phyloP scores from a whole-genome alignment of 2,888 invertebrate species.

The Drosophila rellima region DNA sequence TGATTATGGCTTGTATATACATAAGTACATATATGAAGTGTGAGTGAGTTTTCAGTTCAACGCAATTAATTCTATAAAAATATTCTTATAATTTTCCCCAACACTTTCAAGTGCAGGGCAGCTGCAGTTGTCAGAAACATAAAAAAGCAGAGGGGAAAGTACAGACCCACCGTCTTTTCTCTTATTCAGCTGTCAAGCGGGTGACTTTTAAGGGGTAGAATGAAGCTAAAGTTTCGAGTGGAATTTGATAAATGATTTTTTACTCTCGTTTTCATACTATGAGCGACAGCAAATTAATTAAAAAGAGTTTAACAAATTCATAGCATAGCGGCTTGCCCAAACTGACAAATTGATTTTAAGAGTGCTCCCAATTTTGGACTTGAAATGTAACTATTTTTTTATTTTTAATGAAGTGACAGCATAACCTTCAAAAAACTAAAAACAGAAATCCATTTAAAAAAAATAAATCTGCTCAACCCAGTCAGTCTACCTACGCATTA shows the following conservation, averaged over 20 bases:
- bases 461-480: slow-evolving; percentile 50
- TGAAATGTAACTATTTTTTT: slow-evolving; percentile 20
- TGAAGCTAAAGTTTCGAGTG: slow-evolving; percentile 30
- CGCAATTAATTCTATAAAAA: slow-evolving; percentile 40
- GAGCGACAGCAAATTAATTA: slow-evolving; percentile 57
- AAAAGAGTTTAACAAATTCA: slow-evolving; percentile 57
- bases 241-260: slow-evolving; percentile 65
- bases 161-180: neutral
- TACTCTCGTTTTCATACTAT: slow-evolving; percentile 16
- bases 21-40: slow-evolving; percentile 9
- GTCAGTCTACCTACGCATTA: slow-evolving; percentile 37
- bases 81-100: slow-evolving; percentile 24
- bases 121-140: slow-evolving; percentile 44
- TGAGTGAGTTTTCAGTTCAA: slow-evolving; percentile 20
- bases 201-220: slow-evolving; percentile 2
- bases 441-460: slow-evolving; percentile 5
- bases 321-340: slow-evolving; percentile 9
- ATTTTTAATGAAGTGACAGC: slow-evolving; percentile 26
- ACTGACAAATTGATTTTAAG: slow-evolving; percentile 36
- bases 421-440: slow-evolving; percentile 27
- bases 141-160: neutral
- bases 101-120: slow-evolving; percentile 63
- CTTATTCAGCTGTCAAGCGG: slow-evolving; percentile 17
- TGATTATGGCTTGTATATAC: slow-evolving; percentile 19
- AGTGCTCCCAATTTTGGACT: slow-evolving; percentile 12